A percentile compares a stretch with the other conserved stretches of the same genome.
These are phyloP conservation scores for Aurelia sp. DNA, from an alignment of 30 jellyfish, hydroid and myxozoan genomes.

Conservation along the genomic window DNA sequence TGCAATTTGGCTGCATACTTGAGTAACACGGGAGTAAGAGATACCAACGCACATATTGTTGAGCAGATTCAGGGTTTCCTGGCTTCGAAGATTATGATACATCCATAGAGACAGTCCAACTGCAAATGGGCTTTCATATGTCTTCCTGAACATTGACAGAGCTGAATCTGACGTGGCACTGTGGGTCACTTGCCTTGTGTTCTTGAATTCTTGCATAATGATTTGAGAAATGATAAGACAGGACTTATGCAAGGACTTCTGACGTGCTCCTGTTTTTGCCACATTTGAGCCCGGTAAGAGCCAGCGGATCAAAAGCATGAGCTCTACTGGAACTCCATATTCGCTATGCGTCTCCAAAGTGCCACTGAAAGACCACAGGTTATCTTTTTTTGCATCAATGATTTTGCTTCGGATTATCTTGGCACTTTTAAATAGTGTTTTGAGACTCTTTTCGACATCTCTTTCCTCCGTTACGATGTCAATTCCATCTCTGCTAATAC, in stretches of 20 bases:
- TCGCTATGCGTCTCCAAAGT: not conserved
- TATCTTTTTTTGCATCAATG: not conserved
- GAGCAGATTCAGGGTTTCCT: conserved; percentile 4
- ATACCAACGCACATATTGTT: conserved; percentile 10
- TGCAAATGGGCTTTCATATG: conserved; percentile 2
- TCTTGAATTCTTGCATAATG: conserved; percentile 1
- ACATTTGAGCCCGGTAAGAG: conserved; percentile 8
- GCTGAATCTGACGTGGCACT: not conserved
- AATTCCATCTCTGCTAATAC: not conserved
- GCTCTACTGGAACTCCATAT: not conserved
- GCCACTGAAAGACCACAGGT: conserved; percentile 3
- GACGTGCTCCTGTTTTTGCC: not conserved
- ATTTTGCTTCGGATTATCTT: not conserved
- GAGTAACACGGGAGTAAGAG: conserved; percentile 9
- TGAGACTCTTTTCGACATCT: conserved; percentile 1
- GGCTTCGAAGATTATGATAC: conserved; percentile 4
- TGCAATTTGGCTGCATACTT: not conserved
- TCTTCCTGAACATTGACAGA: conserved; percentile 12
- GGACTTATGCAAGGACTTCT: not conserved
- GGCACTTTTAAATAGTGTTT: not conserved
- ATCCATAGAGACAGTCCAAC: conserved; percentile 2
- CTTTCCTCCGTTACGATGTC: conserved; percentile 5
- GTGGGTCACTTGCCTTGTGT: conserved; percentile 8
- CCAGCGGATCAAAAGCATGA: conserved; percentile 14
- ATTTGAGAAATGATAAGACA: not conserved